Percentiles rank a stretch among this genome's conserved stretches.
phyloP scores from a whole-genome alignment of 2,797 vertebrate genomes.

The Harpagifer antarcticus region DNA sequence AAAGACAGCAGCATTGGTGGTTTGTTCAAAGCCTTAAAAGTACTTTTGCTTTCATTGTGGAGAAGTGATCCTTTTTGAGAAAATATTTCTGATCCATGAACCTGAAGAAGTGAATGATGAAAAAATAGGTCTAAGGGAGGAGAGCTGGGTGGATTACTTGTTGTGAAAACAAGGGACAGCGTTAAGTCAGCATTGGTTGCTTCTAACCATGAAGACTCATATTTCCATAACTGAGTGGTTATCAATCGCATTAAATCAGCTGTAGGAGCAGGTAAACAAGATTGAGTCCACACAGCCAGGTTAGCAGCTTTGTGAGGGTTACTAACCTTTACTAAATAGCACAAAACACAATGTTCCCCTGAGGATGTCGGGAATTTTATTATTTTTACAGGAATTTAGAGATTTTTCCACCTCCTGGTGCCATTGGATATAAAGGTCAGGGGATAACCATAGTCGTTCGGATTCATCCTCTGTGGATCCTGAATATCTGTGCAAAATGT shows the following conservation, averaged over 20 bases:
- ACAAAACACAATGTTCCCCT: neutral
- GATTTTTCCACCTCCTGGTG: neutral
- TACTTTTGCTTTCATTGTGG: neutral
- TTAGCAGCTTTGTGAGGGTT: neutral
- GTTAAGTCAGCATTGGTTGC: neutral
- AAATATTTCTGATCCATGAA: neutral
- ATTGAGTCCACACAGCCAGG: too few relatives aligned
- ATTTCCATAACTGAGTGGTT: neutral
- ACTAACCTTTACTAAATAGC: neutral
- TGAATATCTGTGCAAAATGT: neutral
- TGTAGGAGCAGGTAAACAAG: too few relatives aligned
- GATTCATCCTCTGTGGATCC: neutral
- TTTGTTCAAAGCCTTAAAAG: constrained; percentile 7
- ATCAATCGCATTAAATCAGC: too few relatives aligned
- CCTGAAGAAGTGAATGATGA: neutral
- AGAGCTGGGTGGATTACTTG: neutral
- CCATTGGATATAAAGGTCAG: neutral
- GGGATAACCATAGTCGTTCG: neutral
- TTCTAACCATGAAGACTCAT: neutral
- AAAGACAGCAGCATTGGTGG: neutral
- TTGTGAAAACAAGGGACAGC: neutral
- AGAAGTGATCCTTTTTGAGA: neutral
- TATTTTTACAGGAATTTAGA: neutral
- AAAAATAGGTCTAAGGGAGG: neutral
- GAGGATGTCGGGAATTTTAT: neutral